Evolutionary conservation across 1,140 invertebrate genomes (phyloP), one percentile per base, ranked within the genome.

Genomic region (Drosophila burlai): DNA sequence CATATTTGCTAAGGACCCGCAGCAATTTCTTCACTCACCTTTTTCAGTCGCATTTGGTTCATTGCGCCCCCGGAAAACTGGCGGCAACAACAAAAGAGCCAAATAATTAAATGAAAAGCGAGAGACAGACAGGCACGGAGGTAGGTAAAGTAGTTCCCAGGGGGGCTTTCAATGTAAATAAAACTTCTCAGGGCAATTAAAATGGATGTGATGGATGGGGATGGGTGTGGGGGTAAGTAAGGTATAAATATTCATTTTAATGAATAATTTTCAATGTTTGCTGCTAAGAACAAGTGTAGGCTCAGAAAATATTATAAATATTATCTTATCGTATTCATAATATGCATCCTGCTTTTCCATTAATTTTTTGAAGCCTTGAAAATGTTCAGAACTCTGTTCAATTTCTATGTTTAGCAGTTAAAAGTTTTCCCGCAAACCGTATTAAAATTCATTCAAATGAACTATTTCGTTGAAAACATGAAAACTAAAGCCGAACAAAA

Each of bases 61-160:
- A 74, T 74, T 74, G 71, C 68, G 57, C 31, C 31, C 38, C 47
- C 38, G 55, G 45, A 63, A 59, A 57, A 59, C 26, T 36, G 76
- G 46, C 46, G 77, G 36, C 42, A 69, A 76, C 78, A 76, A 81
- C 71, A 81, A 76, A 72, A 62, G 61, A 42, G 38, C 67, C 81
- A 85, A 82, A 83, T 82, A 82, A 83, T 83, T 79, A 83, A 83
- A 83, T 69, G 75, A 74, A 73, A 69, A 45, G 55, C 54, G 42
- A 46, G 36, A 76, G n/a, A 42, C 45, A 63, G 13, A 77, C 29
- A 34, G 18, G 36, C 10, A 13, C 4, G 34, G 26, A 18, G 24
- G 47, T n/a, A 6, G 45, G 24, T 60, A 18, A 15, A 24, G 38
- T 40, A 52, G 18, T 34, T 62, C 67, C 45, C 40, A 36, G 73